Base-by-base conservation (phyloP, 53 echinoderm and acorn worm species). In the Arbacia lixula region DNA sequence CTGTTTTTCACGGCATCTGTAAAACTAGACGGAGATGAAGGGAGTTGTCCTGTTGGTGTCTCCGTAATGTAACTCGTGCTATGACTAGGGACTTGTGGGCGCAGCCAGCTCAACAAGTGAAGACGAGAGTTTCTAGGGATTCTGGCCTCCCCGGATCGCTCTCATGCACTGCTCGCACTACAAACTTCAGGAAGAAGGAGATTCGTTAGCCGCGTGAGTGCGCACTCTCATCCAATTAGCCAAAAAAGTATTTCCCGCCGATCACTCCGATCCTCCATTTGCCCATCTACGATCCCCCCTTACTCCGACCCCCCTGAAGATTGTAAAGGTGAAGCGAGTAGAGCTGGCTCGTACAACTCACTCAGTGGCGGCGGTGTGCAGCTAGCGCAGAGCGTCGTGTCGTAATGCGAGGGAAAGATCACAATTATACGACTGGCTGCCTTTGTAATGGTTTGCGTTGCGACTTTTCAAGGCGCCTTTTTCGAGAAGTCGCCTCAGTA, bases 321-420 rank as follows among this genome's bases (percentile, higher is more conserved):
- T n/a, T n/a, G n/a, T n/a, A n/a, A n/a, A n/a, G n/a, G n/a, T n/a
- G 43, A 41, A 69, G 27, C 14, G 27, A 21, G 37, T 66, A 66
- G 36, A 11, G 66, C 43, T 41, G 26, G 12, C 11, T 43, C 17
- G 0, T 69, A 28, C 25, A 69, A 27, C 69, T 69, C 41, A 42
- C 26, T 25, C 43, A 28, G 43, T 29, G 28, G 27, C 3, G 43
- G 22, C 43, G 12, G 69, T 43, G 69, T 69, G 43, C n/a, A n/a
- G n/a, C n/a, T n/a, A n/a, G n/a, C n/a, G 42, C 43, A 29, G 43
- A 40, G 43, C 69, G 69, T 69, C 69, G 40, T 69, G 21, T 29
- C 43, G 26, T 41, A 69, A 69, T 69, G 69, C 43, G 69, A 40
- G 69, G n/a, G 40, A 69, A 69, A 67, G 43, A 69, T 69, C 42